A percentile compares a stretch with the other conserved stretches of the same genome.
Conservation (phyloP, 1,140 invertebrate species). For the Halictus rubicundus region DNA sequence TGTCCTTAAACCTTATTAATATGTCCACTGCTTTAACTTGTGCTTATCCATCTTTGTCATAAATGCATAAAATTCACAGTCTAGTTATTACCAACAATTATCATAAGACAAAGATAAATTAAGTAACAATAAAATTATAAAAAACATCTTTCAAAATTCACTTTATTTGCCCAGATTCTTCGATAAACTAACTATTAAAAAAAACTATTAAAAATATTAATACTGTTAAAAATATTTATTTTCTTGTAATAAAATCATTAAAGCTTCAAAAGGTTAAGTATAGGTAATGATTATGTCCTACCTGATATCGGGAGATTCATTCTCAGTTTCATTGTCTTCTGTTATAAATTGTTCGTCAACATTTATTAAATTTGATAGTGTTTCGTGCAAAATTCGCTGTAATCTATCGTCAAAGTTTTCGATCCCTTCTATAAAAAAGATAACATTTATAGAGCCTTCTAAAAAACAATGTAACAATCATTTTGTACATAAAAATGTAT, state of each 20-base stretch:
- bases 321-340: conserved; percentile 11
- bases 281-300: conserved; percentile 23
- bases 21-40: no score
- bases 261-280: neutral
- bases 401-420: conserved; percentile 53
- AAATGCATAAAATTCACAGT: no score
- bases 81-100: no score
- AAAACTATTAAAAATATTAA: no score
- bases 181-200: no score
- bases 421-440: conserved; percentile 25
- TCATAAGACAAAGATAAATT: no score
- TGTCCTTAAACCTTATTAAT: no score
- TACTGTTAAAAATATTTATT: no score
- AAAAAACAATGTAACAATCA: neutral
- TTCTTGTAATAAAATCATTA: neutral
- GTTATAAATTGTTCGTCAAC: conserved; percentile 48
- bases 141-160: no score
- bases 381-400: conserved; percentile 43
- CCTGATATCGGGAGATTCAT: conserved; percentile 36
- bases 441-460: neutral
- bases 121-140: no score
- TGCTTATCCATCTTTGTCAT: no score
- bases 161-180: no score
- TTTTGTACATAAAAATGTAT: neutral
- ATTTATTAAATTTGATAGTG: conserved; percentile 45